These are phyloP conservation scores for Lithobates sylvaticus DNA, from an alignment of 2,797 vertebrate species.

Conservation along the genomic window DNA sequence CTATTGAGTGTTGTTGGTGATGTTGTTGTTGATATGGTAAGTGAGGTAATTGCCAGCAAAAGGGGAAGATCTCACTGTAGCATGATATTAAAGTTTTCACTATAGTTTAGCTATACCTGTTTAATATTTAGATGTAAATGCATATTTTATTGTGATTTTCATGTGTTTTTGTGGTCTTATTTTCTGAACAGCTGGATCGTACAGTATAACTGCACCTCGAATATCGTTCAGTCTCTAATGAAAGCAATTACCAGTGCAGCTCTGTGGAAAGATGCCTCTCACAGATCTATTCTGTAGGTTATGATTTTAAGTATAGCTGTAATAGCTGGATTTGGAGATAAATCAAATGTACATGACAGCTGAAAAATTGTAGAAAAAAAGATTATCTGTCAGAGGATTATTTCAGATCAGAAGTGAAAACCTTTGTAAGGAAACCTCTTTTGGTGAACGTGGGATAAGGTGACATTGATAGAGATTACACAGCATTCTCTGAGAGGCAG, in stretches of 20 bases:
- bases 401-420: slow-evolving; percentile 63
- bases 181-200: background rate
- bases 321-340: slow-evolving; percentile 58
- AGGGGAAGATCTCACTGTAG: no score
- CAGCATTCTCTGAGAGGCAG: slow-evolving; percentile 52
- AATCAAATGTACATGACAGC: slow-evolving; percentile 62
- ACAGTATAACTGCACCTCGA: slow-evolving; percentile 10
- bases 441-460: slow-evolving; percentile 59
- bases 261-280: slow-evolving; percentile 36
- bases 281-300: slow-evolving; percentile 55
- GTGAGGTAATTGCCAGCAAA: no score
- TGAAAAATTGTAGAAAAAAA: slow-evolving; percentile 60
- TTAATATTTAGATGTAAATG: no score
- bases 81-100: no score
- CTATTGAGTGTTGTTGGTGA: no score
- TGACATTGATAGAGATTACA: slow-evolving; percentile 63
- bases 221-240: slow-evolving; percentile 40
- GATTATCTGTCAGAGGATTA: slow-evolving; percentile 62
- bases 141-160: background rate
- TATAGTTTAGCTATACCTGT: no score
- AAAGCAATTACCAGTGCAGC: slow-evolving; percentile 43
- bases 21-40: no score
- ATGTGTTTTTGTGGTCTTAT: background rate
- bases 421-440: slow-evolving; percentile 60
- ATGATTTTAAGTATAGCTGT: slow-evolving; percentile 57